Conservation (phyloP, 2,888 invertebrate genomes). For the Morpho achilles region DNA sequence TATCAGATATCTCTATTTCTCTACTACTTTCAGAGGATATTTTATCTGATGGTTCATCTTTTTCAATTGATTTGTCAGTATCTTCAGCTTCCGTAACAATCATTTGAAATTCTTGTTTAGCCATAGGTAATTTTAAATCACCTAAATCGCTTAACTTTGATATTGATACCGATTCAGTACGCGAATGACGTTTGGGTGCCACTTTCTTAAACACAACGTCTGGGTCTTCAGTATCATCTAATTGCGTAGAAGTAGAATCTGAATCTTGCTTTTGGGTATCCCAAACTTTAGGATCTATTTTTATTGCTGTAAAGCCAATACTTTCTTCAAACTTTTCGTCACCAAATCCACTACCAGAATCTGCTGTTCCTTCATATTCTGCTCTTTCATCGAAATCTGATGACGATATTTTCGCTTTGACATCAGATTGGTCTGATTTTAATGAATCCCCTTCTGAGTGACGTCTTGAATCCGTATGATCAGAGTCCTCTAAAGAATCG, state of each 20-base stretch:
- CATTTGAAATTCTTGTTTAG: conserved; percentile 68
- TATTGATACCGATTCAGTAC: conserved; percentile 70
- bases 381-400: conserved; percentile 74
- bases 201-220: conserved; percentile 68
- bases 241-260: conserved; percentile 41
- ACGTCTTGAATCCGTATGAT: conserved; percentile 70
- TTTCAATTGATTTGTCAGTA: conserved; percentile 61
- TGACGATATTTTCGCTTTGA: conserved; percentile 68
- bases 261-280: conserved; percentile 62
- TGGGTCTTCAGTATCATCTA: conserved; percentile 47
- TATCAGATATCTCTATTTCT: conserved; percentile 72
- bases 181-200: conserved; percentile 67
- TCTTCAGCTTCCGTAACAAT: conserved; percentile 74
- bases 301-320: conserved; percentile 64
- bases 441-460: conserved; percentile 75
- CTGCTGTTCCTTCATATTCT: conserved; percentile 69
- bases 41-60: conserved; percentile 70
- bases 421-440: conserved; percentile 73
- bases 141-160: conserved; percentile 62
- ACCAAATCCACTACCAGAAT: conserved; percentile 73
- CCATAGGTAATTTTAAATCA: conserved; percentile 47
- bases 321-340: conserved; percentile 75
- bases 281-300: conserved; percentile 50
- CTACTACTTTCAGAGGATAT: conserved; percentile 75
- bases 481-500: conserved; percentile 74